Conservation (phyloP, 2,797 vertebrate genomes). For the Premnoplex brunnescens region DNA sequence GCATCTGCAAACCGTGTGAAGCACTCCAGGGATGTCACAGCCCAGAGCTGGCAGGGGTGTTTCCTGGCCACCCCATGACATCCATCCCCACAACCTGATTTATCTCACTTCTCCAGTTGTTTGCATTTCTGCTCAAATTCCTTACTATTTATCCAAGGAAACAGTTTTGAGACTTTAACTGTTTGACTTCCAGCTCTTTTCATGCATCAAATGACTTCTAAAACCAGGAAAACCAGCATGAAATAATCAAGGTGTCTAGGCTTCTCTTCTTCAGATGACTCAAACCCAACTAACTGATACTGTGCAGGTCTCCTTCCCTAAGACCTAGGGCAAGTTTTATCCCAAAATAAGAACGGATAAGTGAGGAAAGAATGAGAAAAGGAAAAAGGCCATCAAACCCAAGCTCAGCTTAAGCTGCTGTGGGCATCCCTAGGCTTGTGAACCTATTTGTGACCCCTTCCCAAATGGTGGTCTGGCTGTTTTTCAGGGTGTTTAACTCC, state of each 20-base stretch:
- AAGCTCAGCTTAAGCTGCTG: not conserved
- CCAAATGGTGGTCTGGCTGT: not conserved
- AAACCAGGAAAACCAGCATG: not conserved
- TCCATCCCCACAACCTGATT: not conserved
- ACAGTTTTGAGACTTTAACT: not conserved
- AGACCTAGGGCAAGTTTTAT: not conserved
- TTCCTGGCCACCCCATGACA: rapidly evolving
- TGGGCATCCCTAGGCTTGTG: rapidly evolving
- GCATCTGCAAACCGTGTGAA: rapidly evolving
- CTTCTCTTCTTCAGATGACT: not conserved
- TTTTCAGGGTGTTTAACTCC: not conserved
- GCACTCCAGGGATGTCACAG: not conserved
- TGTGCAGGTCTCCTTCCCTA: not conserved
- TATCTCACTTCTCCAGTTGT: not conserved
- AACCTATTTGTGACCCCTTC: not conserved
- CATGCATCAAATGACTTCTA: not conserved
- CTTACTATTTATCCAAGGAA: not conserved
- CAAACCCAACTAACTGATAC: not conserved
- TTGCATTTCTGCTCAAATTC: not conserved
- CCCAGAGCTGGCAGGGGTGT: not conserved
- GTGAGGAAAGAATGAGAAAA: not conserved
- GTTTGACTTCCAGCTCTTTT: not conserved
- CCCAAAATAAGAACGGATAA: not conserved
- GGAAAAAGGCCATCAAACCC: not conserved
- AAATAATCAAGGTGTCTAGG: rapidly evolving